A percentile compares a stretch with the other conserved stretches of the same genome.
These are phyloP conservation scores for Chloroceryle inda DNA, from an alignment of 2,797 vertebrate species.

Conservation along the genomic window DNA sequence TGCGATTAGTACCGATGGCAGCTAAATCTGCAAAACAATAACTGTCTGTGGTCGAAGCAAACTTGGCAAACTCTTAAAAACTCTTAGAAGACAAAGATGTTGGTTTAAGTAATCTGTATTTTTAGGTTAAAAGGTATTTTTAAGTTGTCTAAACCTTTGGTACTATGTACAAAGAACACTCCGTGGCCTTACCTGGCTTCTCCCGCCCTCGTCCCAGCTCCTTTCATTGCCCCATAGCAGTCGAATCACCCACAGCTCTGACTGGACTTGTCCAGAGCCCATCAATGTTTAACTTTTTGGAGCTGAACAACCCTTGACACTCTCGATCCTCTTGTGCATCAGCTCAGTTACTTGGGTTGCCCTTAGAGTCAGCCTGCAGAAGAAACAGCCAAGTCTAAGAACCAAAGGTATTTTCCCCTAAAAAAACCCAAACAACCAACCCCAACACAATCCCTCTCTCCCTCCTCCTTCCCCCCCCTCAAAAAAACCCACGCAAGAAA, in stretches of 20 bases:
- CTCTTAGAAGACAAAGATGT: not conserved
- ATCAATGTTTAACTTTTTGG: constrained; percentile 66
- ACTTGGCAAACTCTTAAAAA: not conserved
- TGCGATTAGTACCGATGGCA: not conserved
- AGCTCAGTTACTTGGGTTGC: not conserved
- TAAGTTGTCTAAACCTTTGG: constrained; percentile 16
- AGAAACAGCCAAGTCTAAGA: not conserved
- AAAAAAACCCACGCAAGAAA: not conserved
- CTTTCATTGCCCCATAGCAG: not conserved
- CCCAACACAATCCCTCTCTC: not conserved
- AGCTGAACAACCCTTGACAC: not conserved
- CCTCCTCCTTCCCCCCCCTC: too few species aligned
- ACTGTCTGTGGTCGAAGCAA: not conserved
- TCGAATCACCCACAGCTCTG: not conserved
- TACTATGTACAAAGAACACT: constrained; percentile 7
- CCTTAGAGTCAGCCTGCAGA: not conserved
- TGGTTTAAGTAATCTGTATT: not conserved
- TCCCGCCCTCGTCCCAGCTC: not conserved
- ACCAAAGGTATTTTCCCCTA: not conserved
- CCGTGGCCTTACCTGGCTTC: not conserved
- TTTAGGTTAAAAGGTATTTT: constrained; percentile 17
- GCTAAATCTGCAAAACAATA: not conserved
- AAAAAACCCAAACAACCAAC: not conserved
- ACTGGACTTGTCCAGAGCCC: not conserved
- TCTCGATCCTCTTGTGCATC: not conserved